Percentiles rank a stretch among this genome's conserved stretches.
These are phyloP conservation scores for Sphaeramia orbicularis DNA, from an alignment of 2,797 vertebrate genomes.

Conservation along the genomic window DNA sequence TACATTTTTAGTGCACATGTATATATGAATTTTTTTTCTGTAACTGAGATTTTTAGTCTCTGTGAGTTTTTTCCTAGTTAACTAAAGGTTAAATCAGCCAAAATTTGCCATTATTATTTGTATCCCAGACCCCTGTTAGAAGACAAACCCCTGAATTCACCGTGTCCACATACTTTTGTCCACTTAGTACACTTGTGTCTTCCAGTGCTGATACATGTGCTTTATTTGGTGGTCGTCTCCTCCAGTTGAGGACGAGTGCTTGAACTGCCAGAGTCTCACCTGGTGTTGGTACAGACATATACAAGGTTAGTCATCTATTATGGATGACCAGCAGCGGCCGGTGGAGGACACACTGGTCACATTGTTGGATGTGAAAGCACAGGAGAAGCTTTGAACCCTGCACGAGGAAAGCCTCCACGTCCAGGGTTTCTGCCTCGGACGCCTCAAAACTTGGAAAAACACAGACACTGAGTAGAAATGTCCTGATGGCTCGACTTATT, in stretches of 20 bases:
- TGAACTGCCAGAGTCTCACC: slow-evolving; percentile 58
- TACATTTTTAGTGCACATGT: no score
- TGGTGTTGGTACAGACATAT: slow-evolving; percentile 54
- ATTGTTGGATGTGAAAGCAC: slow-evolving; percentile 58
- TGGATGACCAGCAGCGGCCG: slow-evolving; percentile 57
- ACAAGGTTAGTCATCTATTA: slow-evolving; percentile 78
- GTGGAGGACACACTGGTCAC: slow-evolving; percentile 69
- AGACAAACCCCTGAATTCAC: no score
- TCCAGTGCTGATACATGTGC: not conserved
- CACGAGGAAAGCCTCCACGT: slow-evolving; percentile 18
- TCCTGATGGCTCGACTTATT: no score
- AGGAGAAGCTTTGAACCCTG: slow-evolving; percentile 46
- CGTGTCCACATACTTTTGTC: no score
- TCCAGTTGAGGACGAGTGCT: slow-evolving; percentile 53
- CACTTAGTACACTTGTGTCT: slow-evolving; percentile 13
- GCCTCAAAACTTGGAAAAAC: no score
- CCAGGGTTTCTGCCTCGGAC: slow-evolving; percentile 11
- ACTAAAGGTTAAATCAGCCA: no score
- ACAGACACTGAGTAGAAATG: no score
- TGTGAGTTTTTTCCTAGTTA: no score
- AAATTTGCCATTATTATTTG: no score
- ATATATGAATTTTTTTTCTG: no score
- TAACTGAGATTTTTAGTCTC: no score
- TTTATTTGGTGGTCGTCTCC: slow-evolving; percentile 25
- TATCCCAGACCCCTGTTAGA: no score